These are phyloP conservation scores for Alloscopus bannaensis DNA, from an alignment of 2,888 invertebrate genomes.

Conservation along the genomic window DNA sequence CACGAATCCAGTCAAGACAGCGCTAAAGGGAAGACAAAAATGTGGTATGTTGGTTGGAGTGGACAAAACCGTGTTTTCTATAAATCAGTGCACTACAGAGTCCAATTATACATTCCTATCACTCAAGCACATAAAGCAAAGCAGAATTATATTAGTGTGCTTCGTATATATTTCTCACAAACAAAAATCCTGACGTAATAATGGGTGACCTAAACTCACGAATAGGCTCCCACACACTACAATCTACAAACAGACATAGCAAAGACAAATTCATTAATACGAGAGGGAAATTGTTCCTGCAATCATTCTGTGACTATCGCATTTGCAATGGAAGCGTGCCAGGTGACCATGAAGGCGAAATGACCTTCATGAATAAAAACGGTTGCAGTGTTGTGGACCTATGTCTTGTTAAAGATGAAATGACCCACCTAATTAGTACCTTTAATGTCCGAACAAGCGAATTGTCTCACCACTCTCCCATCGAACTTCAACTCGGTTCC, in stretches of 20 bases:
- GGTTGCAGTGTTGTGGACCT: slow-evolving; percentile 24
- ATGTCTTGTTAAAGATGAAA: slow-evolving; percentile 9
- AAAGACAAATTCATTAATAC: neutral
- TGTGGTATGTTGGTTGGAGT: slow-evolving; percentile 22
- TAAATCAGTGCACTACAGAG: neutral
- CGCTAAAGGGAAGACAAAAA: slow-evolving; percentile 2
- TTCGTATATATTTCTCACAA: slow-evolving; percentile 1
- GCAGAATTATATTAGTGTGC: neutral
- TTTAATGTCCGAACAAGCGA: no score
- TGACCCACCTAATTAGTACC: no score
- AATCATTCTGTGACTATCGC: neutral
- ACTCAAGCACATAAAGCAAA: slow-evolving; percentile 7
- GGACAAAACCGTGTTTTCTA: neutral
- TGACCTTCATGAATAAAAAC: slow-evolving; percentile 21
- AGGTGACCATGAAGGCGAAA: neutral
- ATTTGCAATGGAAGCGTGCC: slow-evolving; percentile 1
- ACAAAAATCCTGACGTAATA: neutral
- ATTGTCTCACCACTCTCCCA: no score
- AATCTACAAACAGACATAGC: neutral
- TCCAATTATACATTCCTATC: neutral
- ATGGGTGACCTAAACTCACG: slow-evolving; percentile 32
- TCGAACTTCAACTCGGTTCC: no score
- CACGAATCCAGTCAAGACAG: neutral
- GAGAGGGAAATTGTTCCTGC: neutral
- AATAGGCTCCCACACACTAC: neutral